Conservation (phyloP, 2,888 invertebrate genomes). For the Sclerodermus sp. region DNA sequence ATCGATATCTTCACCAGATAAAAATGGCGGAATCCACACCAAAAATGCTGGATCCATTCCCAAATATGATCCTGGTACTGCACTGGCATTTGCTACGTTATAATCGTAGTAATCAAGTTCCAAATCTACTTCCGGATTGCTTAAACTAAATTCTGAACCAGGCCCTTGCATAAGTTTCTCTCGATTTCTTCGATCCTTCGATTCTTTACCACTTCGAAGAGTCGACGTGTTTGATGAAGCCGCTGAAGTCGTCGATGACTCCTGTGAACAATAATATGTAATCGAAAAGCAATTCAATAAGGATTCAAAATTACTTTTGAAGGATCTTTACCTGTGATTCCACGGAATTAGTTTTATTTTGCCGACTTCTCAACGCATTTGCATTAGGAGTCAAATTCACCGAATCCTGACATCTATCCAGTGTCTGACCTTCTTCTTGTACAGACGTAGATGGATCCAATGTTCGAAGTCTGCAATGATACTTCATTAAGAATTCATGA, state of each 20-base stretch:
- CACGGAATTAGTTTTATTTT: too few relatives aligned
- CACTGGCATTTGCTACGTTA: slow-evolving; percentile 79
- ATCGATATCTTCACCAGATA: slow-evolving; percentile 64
- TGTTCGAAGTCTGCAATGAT: slow-evolving; percentile 43
- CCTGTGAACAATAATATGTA: slow-evolving; percentile 7
- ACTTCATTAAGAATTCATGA: too few relatives aligned
- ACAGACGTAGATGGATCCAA: slow-evolving; percentile 43
- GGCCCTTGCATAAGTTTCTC: slow-evolving; percentile 68
- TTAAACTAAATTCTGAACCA: slow-evolving; percentile 77
- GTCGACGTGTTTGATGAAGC: slow-evolving; percentile 41
- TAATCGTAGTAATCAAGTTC: slow-evolving; percentile 89
- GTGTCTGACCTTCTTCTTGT: slow-evolving; percentile 31
- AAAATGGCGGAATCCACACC: slow-evolving; percentile 84
- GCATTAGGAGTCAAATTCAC: too few relatives aligned
- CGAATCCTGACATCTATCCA: too few relatives aligned
- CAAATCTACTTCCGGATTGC: slow-evolving; percentile 73
- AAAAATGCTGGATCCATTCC: slow-evolving; percentile 89
- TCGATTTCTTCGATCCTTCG: slow-evolving; percentile 77
- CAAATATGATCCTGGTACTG: slow-evolving; percentile 82
- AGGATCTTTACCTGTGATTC: background rate
- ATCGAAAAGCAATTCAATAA: slow-evolving; percentile 45
- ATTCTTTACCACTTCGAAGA: slow-evolving; percentile 60
- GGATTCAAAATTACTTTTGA: background rate
- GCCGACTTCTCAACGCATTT: too few relatives aligned
- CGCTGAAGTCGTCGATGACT: too few relatives aligned